Conservation (phyloP, 2,888 invertebrate species). For the Drosophila quasianomalipes region DNA sequence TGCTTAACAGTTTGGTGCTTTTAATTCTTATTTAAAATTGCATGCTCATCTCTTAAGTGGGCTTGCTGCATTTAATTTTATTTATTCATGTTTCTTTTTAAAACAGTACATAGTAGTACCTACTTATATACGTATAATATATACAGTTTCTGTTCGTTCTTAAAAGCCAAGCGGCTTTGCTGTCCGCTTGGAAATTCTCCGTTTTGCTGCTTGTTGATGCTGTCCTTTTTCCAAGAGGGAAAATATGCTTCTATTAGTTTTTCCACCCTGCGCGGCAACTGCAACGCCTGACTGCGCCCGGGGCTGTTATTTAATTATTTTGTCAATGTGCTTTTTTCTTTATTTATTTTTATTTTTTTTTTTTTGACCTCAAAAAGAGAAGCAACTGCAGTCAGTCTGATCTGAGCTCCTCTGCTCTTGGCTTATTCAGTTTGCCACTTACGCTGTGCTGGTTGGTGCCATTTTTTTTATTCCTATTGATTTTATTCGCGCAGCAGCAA, state of each 20-base stretch:
- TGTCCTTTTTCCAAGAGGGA: conserved; percentile 36
- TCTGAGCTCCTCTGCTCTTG: conserved; percentile 24
- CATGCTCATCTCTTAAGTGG: conserved; percentile 76
- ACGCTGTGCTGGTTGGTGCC: conserved; percentile 17
- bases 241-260: conserved; percentile 66
- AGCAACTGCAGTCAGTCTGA: conserved; percentile 21
- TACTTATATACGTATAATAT: conserved; percentile 11
- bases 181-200: conserved; percentile 42
- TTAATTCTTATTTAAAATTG: conserved; percentile 77
- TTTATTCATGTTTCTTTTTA: conserved; percentile 66
- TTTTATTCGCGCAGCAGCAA: conserved; percentile 22
- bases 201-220: conserved; percentile 18
- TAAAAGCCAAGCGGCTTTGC: conserved; percentile 63
- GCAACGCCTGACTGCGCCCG: conserved; percentile 65
- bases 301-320: conserved; percentile 78
- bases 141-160: conserved; percentile 31
- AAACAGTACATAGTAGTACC: not conserved
- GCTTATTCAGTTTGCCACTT: conserved; percentile 35
- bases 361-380: conserved; percentile 47
- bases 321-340: conserved; percentile 67
- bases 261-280: conserved; percentile 40
- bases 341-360: conserved; percentile 16
- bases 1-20: conserved; percentile 50
- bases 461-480: conserved; percentile 33
- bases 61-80: conserved; percentile 73